Conservation (phyloP, 2,797 vertebrate species). For the Ptychobarbus kaznakovi region DNA sequence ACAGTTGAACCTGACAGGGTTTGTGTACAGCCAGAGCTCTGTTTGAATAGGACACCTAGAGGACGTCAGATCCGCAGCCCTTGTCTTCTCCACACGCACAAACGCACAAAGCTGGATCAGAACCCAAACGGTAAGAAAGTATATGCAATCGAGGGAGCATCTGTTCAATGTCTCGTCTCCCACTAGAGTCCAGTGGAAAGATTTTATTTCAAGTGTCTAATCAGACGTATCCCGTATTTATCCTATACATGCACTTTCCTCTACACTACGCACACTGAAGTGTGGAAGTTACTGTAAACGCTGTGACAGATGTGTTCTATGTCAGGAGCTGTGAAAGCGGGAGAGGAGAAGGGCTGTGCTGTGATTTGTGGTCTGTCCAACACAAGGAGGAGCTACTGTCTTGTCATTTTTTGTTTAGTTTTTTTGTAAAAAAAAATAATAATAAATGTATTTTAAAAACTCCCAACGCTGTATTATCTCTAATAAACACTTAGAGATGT, state of each 20-base stretch:
- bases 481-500: slow-evolving; percentile 78
- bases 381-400: slow-evolving; percentile 67
- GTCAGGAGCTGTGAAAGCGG: slow-evolving; percentile 24
- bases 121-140: slow-evolving; percentile 26
- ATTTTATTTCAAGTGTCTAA: slow-evolving; percentile 37
- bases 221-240: slow-evolving; percentile 24
- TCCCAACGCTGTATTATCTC: slow-evolving; percentile 75
- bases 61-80: slow-evolving; percentile 34
- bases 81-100: slow-evolving; percentile 48
- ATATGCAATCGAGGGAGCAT: slow-evolving; percentile 36
- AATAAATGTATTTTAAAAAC: slow-evolving; percentile 50
- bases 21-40: slow-evolving; percentile 44
- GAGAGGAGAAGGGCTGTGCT: slow-evolving; percentile 45
- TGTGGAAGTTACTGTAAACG: slow-evolving; percentile 22
- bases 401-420: slow-evolving; percentile 62
- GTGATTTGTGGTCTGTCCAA: slow-evolving; percentile 54
- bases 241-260: slow-evolving; percentile 51
- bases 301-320: slow-evolving; percentile 29
- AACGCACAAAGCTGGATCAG: slow-evolving; percentile 39
- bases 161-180: slow-evolving; percentile 18
- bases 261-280: slow-evolving; percentile 38
- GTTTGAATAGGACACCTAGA: slow-evolving; percentile 30
- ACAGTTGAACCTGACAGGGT: slow-evolving; percentile 49
- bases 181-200: slow-evolving; percentile 24
- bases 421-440: slow-evolving; percentile 54